Percentiles rank a stretch among this genome's conserved stretches.
Conservation (phyloP, 37 sponge, comb jelly and placozoan species). For the Ianthella basta region DNA sequence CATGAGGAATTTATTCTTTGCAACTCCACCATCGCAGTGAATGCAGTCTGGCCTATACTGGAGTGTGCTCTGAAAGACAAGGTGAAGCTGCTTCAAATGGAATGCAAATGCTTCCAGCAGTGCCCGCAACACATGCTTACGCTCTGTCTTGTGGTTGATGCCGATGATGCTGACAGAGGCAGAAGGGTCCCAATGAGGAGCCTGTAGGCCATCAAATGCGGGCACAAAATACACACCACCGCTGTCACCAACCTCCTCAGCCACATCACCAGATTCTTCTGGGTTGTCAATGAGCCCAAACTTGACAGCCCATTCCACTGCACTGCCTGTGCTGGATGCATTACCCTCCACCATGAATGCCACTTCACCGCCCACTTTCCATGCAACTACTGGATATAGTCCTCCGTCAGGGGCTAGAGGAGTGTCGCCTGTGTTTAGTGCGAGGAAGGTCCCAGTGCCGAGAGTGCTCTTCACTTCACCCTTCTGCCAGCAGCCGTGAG, state of each 20-base stretch:
- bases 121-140: constrained; percentile 77
- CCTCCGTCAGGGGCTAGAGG: constrained; percentile 84
- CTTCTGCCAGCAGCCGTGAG: constrained; percentile 83
- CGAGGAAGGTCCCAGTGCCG: constrained; percentile 90
- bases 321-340: constrained; percentile 85
- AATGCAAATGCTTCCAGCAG: constrained; percentile 87
- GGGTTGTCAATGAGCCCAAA: constrained; percentile 72
- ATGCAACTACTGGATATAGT: constrained; percentile 90
- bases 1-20: constrained; percentile 67
- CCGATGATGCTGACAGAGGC: constrained; percentile 75
- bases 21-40: constrained; percentile 86
- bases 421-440: constrained; percentile 76
- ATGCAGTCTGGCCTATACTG: constrained; percentile 23
- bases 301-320: constrained; percentile 87
- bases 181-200: constrained; percentile 80
- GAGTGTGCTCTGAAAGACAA: constrained; percentile 43
- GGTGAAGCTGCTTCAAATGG: constrained; percentile 62
- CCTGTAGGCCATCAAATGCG: constrained; percentile 87
- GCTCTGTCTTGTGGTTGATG: constrained; percentile 58
- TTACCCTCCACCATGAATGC: constrained; percentile 85
- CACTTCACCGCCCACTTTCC: constrained; percentile 85
- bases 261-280: constrained; percentile 63
- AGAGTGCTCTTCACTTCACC: constrained; percentile 88
- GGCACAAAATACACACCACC: constrained; percentile 87
- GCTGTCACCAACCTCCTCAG: constrained; percentile 50